These are phyloP conservation scores for Hydropotes inermis DNA, from an alignment of 2,113 vertebrate genomes.

Conservation along the genomic window DNA sequence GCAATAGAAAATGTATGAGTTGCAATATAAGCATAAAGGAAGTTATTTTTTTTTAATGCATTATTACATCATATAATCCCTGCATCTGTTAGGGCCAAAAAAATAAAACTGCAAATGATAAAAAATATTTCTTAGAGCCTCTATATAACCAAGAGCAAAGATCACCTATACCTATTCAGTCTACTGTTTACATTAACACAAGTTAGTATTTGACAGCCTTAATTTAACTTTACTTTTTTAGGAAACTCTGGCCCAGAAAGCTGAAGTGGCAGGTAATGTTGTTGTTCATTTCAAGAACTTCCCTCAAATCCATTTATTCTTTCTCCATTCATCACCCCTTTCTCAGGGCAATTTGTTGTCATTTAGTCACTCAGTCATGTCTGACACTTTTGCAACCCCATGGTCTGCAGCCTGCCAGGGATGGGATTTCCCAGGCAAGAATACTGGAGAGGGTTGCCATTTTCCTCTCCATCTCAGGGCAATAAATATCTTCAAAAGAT, in stretches of 20 bases:
- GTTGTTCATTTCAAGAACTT: background rate
- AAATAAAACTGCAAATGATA: background rate
- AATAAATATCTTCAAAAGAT: background rate
- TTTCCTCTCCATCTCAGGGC: background rate
- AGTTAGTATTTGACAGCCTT: background rate
- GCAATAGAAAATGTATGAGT: background rate
- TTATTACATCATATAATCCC: background rate
- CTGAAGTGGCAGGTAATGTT: background rate
- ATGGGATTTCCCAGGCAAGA: background rate
- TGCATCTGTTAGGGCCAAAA: background rate
- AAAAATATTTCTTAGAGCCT: background rate
- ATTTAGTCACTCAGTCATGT: background rate
- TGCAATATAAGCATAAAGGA: background rate
- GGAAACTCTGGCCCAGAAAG: constrained; percentile 2
- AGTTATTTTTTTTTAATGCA: background rate
- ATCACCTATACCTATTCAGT: background rate
- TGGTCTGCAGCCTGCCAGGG: background rate
- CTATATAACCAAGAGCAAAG: background rate
- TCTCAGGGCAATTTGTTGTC: background rate
- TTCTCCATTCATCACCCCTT: background rate
- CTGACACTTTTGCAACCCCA: background rate
- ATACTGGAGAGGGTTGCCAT: background rate
- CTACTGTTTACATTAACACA: background rate
- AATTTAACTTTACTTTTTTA: background rate
- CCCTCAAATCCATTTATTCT: background rate